Evolutionary conservation across 2,113 vertebrate genomes (phyloP).

Genomic region (Phrynocephalus versicolor): DNA sequence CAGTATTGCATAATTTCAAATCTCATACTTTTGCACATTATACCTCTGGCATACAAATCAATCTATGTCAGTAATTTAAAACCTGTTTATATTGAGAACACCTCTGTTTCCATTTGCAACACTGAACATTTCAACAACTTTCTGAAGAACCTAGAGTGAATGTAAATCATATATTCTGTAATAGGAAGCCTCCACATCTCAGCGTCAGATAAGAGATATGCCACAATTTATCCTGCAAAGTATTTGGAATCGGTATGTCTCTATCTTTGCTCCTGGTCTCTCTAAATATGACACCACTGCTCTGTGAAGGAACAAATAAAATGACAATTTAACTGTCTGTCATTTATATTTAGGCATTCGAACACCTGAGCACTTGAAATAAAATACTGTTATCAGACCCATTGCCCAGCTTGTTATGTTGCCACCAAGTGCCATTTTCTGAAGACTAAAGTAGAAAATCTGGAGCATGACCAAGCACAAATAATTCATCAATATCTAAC

Average conservation of each 20-base stretch:
- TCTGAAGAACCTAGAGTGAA: neutral
- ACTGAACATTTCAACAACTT: neutral
- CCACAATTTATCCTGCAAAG: neutral
- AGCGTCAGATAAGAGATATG: neutral
- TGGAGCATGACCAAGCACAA: constrained; percentile 12
- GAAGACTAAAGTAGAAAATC: constrained; percentile 24
- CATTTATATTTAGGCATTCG: neutral
- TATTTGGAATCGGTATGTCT: neutral
- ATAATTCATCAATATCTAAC: constrained; percentile 21
- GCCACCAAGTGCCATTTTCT: constrained; percentile 3
- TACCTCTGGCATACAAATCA: neutral
- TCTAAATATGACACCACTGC: too few relatives aligned
- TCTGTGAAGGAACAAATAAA: neutral
- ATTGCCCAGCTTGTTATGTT: neutral
- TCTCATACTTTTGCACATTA: neutral
- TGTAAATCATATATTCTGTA: neutral
- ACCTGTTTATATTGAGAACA: too few relatives aligned
- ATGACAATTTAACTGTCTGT: too few relatives aligned
- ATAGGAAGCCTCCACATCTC: too few relatives aligned
- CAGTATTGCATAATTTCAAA: neutral
- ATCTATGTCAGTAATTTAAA: neutral
- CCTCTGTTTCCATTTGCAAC: too few relatives aligned
- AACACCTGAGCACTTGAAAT: neutral
- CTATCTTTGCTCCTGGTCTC: neutral
- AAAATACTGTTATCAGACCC: neutral